Conservation (phyloP, 2,113 vertebrate species). For the Rhinichthys klamathensis region DNA sequence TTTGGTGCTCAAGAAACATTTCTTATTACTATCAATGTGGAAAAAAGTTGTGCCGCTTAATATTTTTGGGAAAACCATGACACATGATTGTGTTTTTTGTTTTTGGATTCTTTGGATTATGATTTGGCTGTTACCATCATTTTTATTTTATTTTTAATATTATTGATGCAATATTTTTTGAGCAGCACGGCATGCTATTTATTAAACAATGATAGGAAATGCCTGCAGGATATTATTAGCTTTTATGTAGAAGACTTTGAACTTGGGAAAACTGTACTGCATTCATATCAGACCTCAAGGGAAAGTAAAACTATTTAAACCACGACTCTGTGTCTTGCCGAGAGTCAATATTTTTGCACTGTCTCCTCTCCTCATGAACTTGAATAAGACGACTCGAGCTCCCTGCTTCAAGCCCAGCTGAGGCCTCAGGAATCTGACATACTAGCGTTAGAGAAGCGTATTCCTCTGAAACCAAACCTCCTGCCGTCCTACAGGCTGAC, state of each 20-base stretch:
- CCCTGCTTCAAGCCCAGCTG: neutral
- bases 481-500: neutral
- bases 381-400: neutral
- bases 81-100: neutral
- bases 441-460: conserved; percentile 1
- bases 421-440: conserved; percentile 26
- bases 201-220: conserved; percentile 17
- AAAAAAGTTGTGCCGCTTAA: neutral
- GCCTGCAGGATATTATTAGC: neutral
- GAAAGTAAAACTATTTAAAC: conserved; percentile 31
- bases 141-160: neutral
- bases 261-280: conserved; percentile 18
- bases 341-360: conserved; percentile 18
- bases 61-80: neutral
- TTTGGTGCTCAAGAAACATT: neutral
- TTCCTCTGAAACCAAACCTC: conserved; percentile 25
- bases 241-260: conserved; percentile 11
- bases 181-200: neutral
- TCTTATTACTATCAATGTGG: neutral
- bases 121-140: neutral
- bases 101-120: neutral
- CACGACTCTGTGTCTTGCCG: conserved; percentile 1
- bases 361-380: conserved; percentile 17
- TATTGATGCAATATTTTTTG: neutral
- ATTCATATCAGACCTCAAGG: conserved; percentile 22